These are phyloP conservation scores for Pomacea canaliculata DNA, from an alignment of 2,888 invertebrate species.

Conservation along the genomic window DNA sequence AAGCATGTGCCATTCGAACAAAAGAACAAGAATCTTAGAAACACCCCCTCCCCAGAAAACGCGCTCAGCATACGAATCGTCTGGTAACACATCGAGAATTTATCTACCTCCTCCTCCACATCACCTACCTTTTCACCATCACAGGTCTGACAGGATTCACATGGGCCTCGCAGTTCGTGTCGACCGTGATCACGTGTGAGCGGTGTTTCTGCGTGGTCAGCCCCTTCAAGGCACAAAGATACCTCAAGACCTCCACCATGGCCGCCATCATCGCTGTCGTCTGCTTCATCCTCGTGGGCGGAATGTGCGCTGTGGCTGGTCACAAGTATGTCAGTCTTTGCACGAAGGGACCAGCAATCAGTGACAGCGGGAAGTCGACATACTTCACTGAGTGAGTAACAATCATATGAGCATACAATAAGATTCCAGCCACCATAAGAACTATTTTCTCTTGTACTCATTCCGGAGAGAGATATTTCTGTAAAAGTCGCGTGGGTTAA, in stretches of 20 bases:
- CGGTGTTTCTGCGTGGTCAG: constrained; percentile 23
- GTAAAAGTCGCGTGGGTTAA: too few species aligned
- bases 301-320: constrained; percentile 18
- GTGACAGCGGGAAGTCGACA: constrained; percentile 7
- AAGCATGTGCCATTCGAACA: too few species aligned
- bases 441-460: too few species aligned
- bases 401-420: neutral
- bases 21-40: too few species aligned
- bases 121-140: neutral
- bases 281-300: constrained; percentile 13
- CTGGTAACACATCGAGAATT: too few species aligned
- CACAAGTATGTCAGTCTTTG: constrained; percentile 17
- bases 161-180: constrained; percentile 23
- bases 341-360: constrained; percentile 15
- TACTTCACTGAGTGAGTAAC: constrained; percentile 14
- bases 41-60: too few species aligned
- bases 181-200: constrained; percentile 19
- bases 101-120: too few species aligned
- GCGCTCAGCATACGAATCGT: too few species aligned
- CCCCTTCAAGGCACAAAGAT: constrained; percentile 15
- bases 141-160: constrained; percentile 17
- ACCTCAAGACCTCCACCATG: constrained; percentile 23
- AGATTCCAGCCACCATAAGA: too few species aligned
- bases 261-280: constrained; percentile 13
- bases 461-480: too few species aligned